phyloP scores from a whole-genome alignment of 2,888 invertebrate species.

The Phoenoteleia sp. region DNA sequence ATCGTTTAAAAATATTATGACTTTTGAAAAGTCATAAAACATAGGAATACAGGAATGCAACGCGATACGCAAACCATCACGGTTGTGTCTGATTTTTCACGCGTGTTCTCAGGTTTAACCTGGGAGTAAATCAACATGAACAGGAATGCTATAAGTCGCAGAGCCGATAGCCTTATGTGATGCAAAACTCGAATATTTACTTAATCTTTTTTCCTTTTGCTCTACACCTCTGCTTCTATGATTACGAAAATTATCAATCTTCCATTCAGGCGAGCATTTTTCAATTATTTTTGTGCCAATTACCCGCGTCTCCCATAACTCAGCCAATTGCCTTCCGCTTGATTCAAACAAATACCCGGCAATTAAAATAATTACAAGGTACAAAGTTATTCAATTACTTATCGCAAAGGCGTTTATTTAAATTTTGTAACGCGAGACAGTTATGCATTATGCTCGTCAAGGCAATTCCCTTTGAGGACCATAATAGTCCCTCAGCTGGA shows the following conservation, averaged over 20 bases:
- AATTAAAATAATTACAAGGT: neutral
- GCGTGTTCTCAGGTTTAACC: conserved; percentile 33
- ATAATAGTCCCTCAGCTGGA: conserved; percentile 6
- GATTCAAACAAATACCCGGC: neutral
- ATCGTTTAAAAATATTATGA: too few relatives aligned
- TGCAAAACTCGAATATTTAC: conserved; percentile 44
- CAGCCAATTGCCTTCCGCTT: neutral
- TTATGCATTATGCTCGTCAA: conserved; percentile 1
- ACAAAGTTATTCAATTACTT: neutral
- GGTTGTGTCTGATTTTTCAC: conserved; percentile 34
- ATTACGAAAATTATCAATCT: neutral
- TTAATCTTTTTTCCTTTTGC: conserved; percentile 24
- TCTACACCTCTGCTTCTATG: neutral
- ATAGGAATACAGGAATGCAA: conserved; percentile 22
- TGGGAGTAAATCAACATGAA: conserved; percentile 56
- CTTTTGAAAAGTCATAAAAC: conserved; percentile 21
- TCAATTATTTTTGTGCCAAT: neutral
- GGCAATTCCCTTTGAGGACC: neutral
- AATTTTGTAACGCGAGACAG: neutral
- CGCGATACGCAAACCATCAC: conserved; percentile 39
- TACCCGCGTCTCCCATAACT: too few relatives aligned
- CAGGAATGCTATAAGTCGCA: conserved; percentile 52
- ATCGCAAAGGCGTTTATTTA: neutral
- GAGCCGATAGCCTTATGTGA: conserved; percentile 49
- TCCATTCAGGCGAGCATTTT: neutral